Percentiles rank a stretch among this genome's conserved stretches.
phyloP scores from a whole-genome alignment of 2,113 vertebrate species.

The Thunnus thynnus region DNA sequence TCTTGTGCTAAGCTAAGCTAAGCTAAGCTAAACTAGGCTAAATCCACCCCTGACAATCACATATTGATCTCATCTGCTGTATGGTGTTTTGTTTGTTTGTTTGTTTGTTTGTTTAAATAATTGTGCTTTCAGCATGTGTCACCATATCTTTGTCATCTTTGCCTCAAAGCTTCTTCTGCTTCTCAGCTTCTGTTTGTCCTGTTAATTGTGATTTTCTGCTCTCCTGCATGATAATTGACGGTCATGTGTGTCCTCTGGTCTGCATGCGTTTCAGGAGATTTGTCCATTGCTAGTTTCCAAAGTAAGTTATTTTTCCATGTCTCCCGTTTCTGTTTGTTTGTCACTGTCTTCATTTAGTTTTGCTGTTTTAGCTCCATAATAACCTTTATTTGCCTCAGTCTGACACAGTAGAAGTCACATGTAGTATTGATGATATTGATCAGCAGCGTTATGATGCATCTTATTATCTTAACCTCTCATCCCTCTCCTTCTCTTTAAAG shows the following conservation, averaged over 20 bases:
- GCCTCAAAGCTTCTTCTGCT: not conserved
- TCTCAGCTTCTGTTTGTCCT: not conserved
- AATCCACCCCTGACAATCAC: no score
- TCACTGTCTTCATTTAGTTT: not conserved
- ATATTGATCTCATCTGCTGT: no score
- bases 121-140: no score
- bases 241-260: slow-evolving; percentile 54
- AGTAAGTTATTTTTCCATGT: slow-evolving; percentile 85
- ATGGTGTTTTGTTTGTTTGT: no score
- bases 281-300: slow-evolving; percentile 93
- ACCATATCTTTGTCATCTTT: not conserved
- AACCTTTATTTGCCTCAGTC: not conserved
- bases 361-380: not conserved
- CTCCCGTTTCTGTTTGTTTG: not conserved
- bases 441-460: no score
- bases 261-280: slow-evolving; percentile 88
- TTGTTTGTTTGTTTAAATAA: no score
- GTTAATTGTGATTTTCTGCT: slow-evolving; percentile 8
- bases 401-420: no score
- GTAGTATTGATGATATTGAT: no score
- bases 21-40: no score
- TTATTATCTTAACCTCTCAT: no score
- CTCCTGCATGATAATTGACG: slow-evolving; percentile 44
- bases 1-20: no score
- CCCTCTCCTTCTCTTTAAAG: no score